phyloP scores from a whole-genome alignment of 2,888 invertebrate species.

The Drosophila greeni region DNA sequence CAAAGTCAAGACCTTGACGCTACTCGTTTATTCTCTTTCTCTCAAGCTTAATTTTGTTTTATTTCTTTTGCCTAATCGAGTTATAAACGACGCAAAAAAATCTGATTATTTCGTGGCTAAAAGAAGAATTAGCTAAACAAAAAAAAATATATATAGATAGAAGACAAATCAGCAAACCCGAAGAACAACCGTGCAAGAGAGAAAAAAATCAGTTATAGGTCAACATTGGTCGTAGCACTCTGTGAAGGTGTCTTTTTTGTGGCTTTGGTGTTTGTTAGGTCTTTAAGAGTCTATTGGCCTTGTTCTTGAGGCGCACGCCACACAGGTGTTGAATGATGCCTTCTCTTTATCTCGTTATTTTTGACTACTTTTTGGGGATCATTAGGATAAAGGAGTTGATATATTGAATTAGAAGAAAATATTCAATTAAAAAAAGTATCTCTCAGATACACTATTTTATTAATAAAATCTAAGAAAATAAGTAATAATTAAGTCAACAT shows the following conservation, averaged over 20 bases:
- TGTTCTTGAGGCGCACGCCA: slow-evolving; percentile 46
- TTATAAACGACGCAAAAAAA: slow-evolving; percentile 45
- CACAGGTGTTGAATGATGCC: slow-evolving; percentile 25
- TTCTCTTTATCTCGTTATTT: not conserved
- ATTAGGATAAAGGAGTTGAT: not conserved
- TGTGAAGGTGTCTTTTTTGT: slow-evolving; percentile 39
- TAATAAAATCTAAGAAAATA: not conserved
- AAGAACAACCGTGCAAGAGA: slow-evolving; percentile 16
- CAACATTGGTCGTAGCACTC: slow-evolving; percentile 60
- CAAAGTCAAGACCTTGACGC: slow-evolving; percentile 61
- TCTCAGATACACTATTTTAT: not conserved
- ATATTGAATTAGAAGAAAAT: too few species aligned
- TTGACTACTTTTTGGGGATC: not conserved
- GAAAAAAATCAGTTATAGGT: slow-evolving; percentile 60
- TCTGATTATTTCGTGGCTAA: slow-evolving; percentile 30
- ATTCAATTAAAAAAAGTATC: too few species aligned
- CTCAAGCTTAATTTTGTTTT: slow-evolving; percentile 16
- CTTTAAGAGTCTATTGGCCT: slow-evolving; percentile 59
- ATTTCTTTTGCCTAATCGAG: slow-evolving; percentile 37
- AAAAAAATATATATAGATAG: slow-evolving; percentile 13
- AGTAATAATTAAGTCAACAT: not conserved
- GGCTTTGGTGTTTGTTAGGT: slow-evolving; percentile 10
- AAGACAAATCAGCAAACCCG: slow-evolving; percentile 15
- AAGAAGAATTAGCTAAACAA: slow-evolving; percentile 26
- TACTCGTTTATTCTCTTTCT: slow-evolving; percentile 37